phyloP scores from a whole-genome alignment of 2,113 vertebrate species.

The Ophthalmotilapia sp. region DNA sequence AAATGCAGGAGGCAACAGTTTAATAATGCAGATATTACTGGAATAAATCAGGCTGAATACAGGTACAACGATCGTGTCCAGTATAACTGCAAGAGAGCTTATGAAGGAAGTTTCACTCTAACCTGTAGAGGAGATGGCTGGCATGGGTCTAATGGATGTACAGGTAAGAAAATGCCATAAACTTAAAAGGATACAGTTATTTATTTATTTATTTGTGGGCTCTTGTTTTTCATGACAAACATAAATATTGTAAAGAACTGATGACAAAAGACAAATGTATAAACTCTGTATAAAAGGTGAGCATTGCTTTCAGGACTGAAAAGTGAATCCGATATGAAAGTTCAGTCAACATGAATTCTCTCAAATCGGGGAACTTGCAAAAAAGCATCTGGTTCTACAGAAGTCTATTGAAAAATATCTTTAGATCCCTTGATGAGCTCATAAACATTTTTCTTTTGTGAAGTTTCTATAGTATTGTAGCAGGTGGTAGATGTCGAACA shows the following conservation, averaged over 20 bases:
- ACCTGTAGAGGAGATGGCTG: rapidly evolving
- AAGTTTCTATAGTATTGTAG: no score
- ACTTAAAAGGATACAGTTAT: background rate
- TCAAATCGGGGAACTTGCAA: rapidly evolving
- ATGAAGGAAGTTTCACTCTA: rapidly evolving
- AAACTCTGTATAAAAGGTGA: rapidly evolving
- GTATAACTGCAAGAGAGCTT: background rate
- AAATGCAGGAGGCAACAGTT: background rate
- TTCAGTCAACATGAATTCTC: background rate
- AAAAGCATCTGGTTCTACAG: background rate
- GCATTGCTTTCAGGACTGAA: background rate
- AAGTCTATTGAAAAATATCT: background rate
- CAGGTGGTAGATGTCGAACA: no score
- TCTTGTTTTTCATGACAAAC: background rate
- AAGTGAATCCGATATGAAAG: background rate
- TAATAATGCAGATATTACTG: background rate
- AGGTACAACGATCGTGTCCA: rapidly evolving
- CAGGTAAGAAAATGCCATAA: background rate
- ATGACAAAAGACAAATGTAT: background rate
- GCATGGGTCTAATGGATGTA: rapidly evolving
- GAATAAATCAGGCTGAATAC: rapidly evolving
- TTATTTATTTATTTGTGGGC: no score
- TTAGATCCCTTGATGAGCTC: no score
- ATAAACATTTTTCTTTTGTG: no score
- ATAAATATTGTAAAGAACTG: rapidly evolving